Conservation (phyloP, 2,888 invertebrate species). For the Drosophila formosana region DNA sequence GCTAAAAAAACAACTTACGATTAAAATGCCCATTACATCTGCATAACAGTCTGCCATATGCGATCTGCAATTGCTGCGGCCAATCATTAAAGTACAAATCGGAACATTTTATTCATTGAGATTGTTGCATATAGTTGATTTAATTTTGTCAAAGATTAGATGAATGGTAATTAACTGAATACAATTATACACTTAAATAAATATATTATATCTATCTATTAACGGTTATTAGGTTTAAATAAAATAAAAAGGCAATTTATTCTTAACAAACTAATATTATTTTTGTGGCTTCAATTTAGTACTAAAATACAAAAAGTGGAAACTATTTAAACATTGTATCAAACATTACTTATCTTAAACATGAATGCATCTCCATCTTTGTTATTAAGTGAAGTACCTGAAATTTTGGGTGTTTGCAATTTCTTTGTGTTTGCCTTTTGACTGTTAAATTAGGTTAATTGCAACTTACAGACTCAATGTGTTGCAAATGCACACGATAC, state of each 20-base stretch:
- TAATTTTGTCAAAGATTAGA: background rate
- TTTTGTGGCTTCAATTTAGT: too few species aligned
- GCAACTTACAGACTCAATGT: background rate
- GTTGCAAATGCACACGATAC: background rate
- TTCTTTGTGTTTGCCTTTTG: background rate
- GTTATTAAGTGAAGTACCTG: too few species aligned
- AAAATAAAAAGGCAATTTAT: too few species aligned
- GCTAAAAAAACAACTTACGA: constrained; percentile 14
- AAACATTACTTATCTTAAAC: too few species aligned
- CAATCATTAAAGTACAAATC: background rate
- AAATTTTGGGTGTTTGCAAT: background rate
- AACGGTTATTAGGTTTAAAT: too few species aligned
- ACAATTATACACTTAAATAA: too few species aligned
- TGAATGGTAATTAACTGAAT: too few species aligned
- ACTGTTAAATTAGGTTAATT: background rate
- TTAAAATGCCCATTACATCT: constrained; percentile 14
- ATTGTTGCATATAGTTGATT: background rate
- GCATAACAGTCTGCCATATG: background rate
- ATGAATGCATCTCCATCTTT: too few species aligned
- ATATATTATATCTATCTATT: too few species aligned
- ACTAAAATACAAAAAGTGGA: too few species aligned
- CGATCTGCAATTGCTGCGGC: background rate
- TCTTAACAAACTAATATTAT: too few species aligned
- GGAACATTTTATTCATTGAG: background rate
- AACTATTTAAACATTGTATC: too few species aligned